phyloP scores from a whole-genome alignment of 2,888 invertebrate genomes.

The Anthophora plumipes region DNA sequence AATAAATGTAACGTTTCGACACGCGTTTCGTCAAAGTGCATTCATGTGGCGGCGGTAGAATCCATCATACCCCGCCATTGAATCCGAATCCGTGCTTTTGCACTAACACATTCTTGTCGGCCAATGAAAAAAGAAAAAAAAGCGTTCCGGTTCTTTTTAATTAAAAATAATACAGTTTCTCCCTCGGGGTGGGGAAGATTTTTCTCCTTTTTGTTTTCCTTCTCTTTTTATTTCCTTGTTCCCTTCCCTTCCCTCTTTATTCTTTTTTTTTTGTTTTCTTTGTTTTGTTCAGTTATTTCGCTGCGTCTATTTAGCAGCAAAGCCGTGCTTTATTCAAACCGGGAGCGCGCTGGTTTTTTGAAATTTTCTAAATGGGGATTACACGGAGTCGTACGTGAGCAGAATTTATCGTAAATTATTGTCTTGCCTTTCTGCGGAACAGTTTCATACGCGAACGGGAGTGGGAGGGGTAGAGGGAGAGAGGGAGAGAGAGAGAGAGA shows the following conservation, averaged over 20 bases:
- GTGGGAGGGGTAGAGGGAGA: not conserved
- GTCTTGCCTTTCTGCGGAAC: conserved; percentile 35
- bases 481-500: not conserved
- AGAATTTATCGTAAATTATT: conserved; percentile 55
- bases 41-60: conserved; percentile 60
- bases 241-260: conserved; percentile 1
- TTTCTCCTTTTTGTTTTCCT: not conserved
- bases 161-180: conserved; percentile 56
- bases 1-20: conserved; percentile 64
- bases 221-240: too few species aligned
- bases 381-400: conserved; percentile 22
- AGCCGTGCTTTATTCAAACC: conserved; percentile 28
- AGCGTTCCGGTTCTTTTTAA: conserved; percentile 53
- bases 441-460: not conserved
- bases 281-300: conserved; percentile 25
- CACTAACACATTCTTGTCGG: conserved; percentile 43
- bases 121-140: conserved; percentile 38
- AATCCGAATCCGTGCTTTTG: conserved; percentile 55
- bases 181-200: not conserved
- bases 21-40: conserved; percentile 61
- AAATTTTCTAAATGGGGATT: conserved; percentile 51
- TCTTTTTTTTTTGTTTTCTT: conserved; percentile 17
- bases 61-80: conserved; percentile 58
- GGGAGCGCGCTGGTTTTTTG: conserved; percentile 15
- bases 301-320: conserved; percentile 26